Conservation (phyloP, 2,888 invertebrate species). For the Priocnemis perturbator region DNA sequence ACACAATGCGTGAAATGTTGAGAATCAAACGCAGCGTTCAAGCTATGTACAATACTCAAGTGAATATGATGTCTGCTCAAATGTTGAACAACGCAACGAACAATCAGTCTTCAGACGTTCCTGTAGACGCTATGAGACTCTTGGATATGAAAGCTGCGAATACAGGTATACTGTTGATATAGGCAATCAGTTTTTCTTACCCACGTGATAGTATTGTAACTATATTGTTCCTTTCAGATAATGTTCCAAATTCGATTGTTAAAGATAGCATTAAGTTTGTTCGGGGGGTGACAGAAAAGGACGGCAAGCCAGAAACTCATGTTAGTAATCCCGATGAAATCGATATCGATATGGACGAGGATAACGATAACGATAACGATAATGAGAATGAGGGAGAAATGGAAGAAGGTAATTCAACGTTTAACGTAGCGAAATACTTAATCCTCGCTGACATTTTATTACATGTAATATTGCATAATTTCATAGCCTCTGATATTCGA, state of each 20-base stretch:
- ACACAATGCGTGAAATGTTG: slow-evolving; percentile 99
- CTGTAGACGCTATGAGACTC: slow-evolving; percentile 91
- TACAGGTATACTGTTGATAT: slow-evolving; percentile 35
- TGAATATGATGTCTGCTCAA: slow-evolving; percentile 99
- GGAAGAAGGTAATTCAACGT: slow-evolving; percentile 69
- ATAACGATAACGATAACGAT: slow-evolving; percentile 80
- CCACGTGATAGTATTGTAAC: not conserved
- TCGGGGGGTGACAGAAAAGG: slow-evolving; percentile 90
- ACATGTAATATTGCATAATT: slow-evolving; percentile 1
- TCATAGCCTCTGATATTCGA: slow-evolving; percentile 8
- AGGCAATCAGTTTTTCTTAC: not conserved
- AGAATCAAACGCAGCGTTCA: slow-evolving; percentile 98
- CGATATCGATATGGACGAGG: slow-evolving; percentile 85
- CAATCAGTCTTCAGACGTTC: slow-evolving; percentile 82
- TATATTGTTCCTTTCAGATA: slow-evolving; percentile 41
- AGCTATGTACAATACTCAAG: slow-evolving; percentile 98
- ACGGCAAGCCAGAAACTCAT: slow-evolving; percentile 79
- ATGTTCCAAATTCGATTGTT: slow-evolving; percentile 49
- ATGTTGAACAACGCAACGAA: slow-evolving; percentile 88
- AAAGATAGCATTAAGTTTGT: slow-evolving; percentile 88
- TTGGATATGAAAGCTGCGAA: slow-evolving; percentile 87
- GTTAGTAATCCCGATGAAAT: slow-evolving; percentile 93
- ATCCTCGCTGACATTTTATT: slow-evolving; percentile 1
- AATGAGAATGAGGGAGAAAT: slow-evolving; percentile 74
- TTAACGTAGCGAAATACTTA: not conserved